Percentiles rank a stretch among this genome's conserved stretches.
Evolutionary conservation across 2,113 vertebrate genomes (phyloP).

Genomic region (Lota lota): DNA sequence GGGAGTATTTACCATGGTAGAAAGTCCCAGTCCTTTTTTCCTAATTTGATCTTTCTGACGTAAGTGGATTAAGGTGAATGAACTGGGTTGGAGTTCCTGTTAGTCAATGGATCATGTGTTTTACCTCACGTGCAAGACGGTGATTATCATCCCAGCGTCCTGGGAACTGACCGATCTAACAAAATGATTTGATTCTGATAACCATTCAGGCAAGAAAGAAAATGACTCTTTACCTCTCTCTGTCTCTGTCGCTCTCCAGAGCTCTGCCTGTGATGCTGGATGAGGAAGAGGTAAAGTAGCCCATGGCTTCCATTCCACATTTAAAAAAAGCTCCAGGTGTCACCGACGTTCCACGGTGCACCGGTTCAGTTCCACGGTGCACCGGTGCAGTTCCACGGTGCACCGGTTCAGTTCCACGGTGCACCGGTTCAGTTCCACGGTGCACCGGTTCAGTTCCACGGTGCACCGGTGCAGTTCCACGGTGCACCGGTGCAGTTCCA

Average conservation of each 20-base stretch:
- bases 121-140: too few relatives aligned
- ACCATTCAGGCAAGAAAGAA: too few relatives aligned
- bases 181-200: too few relatives aligned
- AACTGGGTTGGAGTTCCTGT: neutral
- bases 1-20: neutral
- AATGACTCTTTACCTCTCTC: neutral
- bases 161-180: too few relatives aligned
- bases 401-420: too few relatives aligned
- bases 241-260: constrained; percentile 43
- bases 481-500: neutral
- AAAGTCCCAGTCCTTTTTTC: too few relatives aligned
- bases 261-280: constrained; percentile 73
- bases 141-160: too few relatives aligned
- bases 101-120: too few relatives aligned
- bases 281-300: constrained; percentile 73
- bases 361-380: too few relatives aligned
- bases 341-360: too few relatives aligned
- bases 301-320: constrained; percentile 32
- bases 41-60: neutral
- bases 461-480: too few relatives aligned
- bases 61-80: neutral
- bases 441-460: neutral
- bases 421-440: too few relatives aligned
- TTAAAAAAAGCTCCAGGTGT: constrained; percentile 4
- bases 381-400: neutral